These are phyloP conservation scores for Corbicula japonica DNA, from an alignment of 2,888 invertebrate genomes.

Conservation along the genomic window DNA sequence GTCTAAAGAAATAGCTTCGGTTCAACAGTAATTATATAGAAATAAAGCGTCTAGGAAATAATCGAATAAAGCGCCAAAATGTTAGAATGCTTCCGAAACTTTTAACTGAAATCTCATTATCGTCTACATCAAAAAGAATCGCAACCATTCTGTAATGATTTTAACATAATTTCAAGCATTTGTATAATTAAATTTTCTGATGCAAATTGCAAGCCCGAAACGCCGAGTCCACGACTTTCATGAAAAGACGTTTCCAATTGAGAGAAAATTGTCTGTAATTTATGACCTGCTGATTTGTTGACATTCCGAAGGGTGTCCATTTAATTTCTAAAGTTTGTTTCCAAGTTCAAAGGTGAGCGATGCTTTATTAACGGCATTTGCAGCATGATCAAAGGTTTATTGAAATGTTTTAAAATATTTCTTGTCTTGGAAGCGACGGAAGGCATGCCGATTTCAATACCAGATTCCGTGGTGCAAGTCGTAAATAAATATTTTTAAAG, in stretches of 20 bases:
- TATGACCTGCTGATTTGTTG: slow-evolving; percentile 53
- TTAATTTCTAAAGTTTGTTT: slow-evolving; percentile 39
- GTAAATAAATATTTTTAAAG: slow-evolving; percentile 47
- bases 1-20: slow-evolving; percentile 22
- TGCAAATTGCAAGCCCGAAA: slow-evolving; percentile 31
- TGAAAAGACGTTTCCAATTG: not conserved
- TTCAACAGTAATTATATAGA: slow-evolving; percentile 29
- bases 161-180: slow-evolving; percentile 50
- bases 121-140: slow-evolving; percentile 37
- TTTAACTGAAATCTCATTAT: slow-evolving; percentile 38
- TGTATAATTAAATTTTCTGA: slow-evolving; percentile 48
- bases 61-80: slow-evolving; percentile 30
- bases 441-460: slow-evolving; percentile 45
- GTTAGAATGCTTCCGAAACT: slow-evolving; percentile 34
- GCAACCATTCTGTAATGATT: slow-evolving; percentile 30
- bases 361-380: slow-evolving; percentile 50
- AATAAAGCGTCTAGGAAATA: slow-evolving; percentile 27
- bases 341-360: slow-evolving; percentile 60
- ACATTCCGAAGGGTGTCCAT: slow-evolving; percentile 56
- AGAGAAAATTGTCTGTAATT: slow-evolving; percentile 51
- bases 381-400: slow-evolving; percentile 51
- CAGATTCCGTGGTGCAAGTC: slow-evolving; percentile 22
- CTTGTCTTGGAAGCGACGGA: slow-evolving; percentile 30
- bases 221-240: not conserved
- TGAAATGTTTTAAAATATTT: slow-evolving; percentile 39